These are phyloP conservation scores for Chlorodrepanis virens DNA, from an alignment of 2,113 vertebrate species.

Conservation along the genomic window DNA sequence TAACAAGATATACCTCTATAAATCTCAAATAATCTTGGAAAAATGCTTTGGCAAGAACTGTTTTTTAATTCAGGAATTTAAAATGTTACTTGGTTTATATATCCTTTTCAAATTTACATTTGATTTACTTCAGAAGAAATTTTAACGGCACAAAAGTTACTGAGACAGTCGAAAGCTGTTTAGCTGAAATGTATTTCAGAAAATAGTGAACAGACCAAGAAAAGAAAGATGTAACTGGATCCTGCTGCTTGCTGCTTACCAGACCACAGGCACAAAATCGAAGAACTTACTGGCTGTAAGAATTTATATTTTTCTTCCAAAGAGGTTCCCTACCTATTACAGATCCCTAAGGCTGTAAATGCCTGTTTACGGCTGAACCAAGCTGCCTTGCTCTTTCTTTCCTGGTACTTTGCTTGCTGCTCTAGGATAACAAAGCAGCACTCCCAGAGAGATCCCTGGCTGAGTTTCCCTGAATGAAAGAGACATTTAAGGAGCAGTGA, in stretches of 20 bases:
- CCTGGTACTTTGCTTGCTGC: background rate
- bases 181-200: constrained; percentile 29
- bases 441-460: background rate
- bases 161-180: background rate
- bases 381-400: background rate
- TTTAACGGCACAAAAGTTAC: background rate
- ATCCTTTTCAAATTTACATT: background rate
- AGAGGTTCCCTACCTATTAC: constrained; percentile 21
- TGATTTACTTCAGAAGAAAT: background rate
- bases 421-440: background rate
- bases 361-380: constrained; percentile 16
- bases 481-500: constrained; percentile 35
- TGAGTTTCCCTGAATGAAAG: constrained; percentile 22
- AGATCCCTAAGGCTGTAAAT: constrained; percentile 8
- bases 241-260: constrained; percentile 40
- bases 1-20: background rate
- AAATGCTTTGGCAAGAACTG: background rate
- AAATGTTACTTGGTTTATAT: background rate
- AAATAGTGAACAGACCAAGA: constrained; percentile 37
- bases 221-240: constrained; percentile 61
- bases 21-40: background rate
- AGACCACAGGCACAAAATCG: constrained; percentile 52
- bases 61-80: background rate
- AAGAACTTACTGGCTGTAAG: constrained; percentile 53
- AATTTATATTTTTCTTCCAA: constrained; percentile 58